These are phyloP conservation scores for Scomberomorus guttatus DNA, from an alignment of 2,797 vertebrate species.

Conservation along the genomic window DNA sequence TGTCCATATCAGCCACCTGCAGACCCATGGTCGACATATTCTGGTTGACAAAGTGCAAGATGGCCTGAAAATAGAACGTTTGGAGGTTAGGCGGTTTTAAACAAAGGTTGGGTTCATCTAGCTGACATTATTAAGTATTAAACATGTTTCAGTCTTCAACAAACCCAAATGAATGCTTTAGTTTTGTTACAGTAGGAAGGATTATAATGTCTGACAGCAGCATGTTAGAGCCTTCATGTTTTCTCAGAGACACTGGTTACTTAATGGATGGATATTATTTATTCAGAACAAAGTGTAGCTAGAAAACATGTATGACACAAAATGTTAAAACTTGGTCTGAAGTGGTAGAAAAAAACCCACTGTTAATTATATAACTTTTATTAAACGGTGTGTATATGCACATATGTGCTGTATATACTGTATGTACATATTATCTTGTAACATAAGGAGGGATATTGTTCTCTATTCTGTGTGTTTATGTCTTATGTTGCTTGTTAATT, in stretches of 20 bases:
- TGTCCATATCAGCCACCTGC: constrained; percentile 87
- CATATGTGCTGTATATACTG: too few species aligned
- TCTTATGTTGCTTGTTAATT: too few species aligned
- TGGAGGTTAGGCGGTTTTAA: neutral
- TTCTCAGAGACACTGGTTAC: neutral
- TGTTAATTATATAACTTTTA: too few species aligned
- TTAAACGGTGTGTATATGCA: too few species aligned
- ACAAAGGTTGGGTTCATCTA: neutral
- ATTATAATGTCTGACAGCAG: constrained; percentile 1
- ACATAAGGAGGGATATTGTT: too few species aligned
- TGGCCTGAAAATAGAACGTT: constrained; percentile 81
- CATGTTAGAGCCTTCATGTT: neutral
- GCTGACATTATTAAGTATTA: neutral
- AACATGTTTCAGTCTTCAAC: neutral
- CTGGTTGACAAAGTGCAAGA: constrained; percentile 92
- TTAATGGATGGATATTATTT: neutral
- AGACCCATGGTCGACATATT: constrained; percentile 89
- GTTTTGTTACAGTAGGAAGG: neutral
- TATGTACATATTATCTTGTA: too few species aligned
- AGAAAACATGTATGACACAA: too few species aligned
- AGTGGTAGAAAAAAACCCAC: too few species aligned
- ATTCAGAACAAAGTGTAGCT: neutral
- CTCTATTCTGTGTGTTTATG: too few species aligned
- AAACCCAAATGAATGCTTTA: neutral
- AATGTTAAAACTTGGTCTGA: too few species aligned